phyloP scores from a whole-genome alignment of 2,888 invertebrate genomes.

The Metellina segmentata region DNA sequence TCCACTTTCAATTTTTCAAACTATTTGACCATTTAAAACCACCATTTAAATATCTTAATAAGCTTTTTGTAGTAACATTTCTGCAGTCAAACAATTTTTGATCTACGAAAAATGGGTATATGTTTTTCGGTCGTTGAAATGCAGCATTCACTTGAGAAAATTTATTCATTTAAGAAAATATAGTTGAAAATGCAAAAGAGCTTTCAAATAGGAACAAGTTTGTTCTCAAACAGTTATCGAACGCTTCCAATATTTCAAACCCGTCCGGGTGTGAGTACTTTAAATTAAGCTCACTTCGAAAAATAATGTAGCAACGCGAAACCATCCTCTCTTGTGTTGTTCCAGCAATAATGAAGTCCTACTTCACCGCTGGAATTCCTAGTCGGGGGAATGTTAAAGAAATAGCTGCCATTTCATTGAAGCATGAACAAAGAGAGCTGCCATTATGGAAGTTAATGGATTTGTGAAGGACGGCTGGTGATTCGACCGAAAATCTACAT shows the following conservation, averaged over 20 bases:
- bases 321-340: not conserved
- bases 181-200: no score
- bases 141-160: no score
- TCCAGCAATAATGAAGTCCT: not conserved
- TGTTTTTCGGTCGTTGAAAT: no score
- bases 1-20: no score
- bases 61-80: no score
- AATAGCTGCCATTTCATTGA: not conserved
- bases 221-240: no score
- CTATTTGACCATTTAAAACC: no score
- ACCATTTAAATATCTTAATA: no score
- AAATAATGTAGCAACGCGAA: not conserved
- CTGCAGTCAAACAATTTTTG: no score
- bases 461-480: not conserved
- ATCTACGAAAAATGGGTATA: no score
- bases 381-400: not conserved
- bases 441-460: not conserved
- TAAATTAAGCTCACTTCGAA: not conserved
- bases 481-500: not conserved
- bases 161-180: no score
- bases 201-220: no score
- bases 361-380: not conserved
- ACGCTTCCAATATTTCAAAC: not conserved
- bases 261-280: not conserved
- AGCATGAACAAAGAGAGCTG: not conserved